Percentiles rank a stretch among this genome's conserved stretches.
These are phyloP conservation scores for Pteromalus puparum DNA, from an alignment of 1,140 invertebrate species.

Conservation along the genomic window DNA sequence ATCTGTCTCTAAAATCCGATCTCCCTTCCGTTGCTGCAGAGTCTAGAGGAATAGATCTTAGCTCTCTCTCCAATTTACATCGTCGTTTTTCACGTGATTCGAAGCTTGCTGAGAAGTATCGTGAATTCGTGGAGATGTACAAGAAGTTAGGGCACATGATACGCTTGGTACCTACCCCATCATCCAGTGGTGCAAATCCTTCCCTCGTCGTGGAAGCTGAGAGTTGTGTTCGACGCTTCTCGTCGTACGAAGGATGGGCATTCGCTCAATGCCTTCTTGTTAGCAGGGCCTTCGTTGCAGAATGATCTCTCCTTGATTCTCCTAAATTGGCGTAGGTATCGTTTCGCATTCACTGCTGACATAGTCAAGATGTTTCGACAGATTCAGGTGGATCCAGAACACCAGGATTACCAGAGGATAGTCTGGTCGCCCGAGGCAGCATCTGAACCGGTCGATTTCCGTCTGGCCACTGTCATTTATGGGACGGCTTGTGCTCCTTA, in stretches of 20 bases:
- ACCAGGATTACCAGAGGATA: constrained; percentile 43
- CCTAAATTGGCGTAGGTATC: constrained; percentile 20
- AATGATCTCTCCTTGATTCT: constrained; percentile 39
- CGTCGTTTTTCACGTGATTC: constrained; percentile 47
- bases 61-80: constrained; percentile 34
- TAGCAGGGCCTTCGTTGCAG: constrained; percentile 43
- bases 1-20: not conserved
- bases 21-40: constrained; percentile 4
- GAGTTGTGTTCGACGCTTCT: constrained; percentile 56
- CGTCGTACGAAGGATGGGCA: not conserved
- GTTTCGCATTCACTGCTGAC: constrained; percentile 35
- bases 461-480: constrained; percentile 18
- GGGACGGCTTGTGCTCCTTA: constrained; percentile 29
- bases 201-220: constrained; percentile 46
- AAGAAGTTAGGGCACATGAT: constrained; percentile 58
- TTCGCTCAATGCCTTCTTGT: constrained; percentile 42
- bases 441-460: not conserved
- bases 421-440: not conserved
- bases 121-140: constrained; percentile 60
- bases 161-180: constrained; percentile 58
- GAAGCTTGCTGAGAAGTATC: constrained; percentile 49
- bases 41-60: not conserved
- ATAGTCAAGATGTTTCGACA: constrained; percentile 61
- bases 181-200: constrained; percentile 44
- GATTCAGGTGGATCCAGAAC: constrained; percentile 15